phyloP scores from a whole-genome alignment of 2,797 vertebrate genomes.

The Sebastes cheni region DNA sequence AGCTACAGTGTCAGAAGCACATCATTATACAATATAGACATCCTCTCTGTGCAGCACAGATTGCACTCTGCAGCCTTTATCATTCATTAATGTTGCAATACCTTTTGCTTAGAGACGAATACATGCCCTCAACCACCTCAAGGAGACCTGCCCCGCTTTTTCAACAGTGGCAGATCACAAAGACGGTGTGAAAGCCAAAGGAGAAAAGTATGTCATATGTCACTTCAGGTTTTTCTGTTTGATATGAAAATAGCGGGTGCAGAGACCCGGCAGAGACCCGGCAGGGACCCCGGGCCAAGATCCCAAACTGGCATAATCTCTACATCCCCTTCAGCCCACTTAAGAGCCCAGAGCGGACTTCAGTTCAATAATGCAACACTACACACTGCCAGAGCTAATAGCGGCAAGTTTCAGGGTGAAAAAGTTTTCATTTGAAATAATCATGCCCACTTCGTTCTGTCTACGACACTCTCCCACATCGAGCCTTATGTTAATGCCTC shows the following conservation, averaged over 20 bases:
- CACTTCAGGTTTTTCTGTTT: slow-evolving; percentile 41
- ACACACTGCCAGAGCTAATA: slow-evolving; percentile 63
- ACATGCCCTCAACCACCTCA: slow-evolving; percentile 15
- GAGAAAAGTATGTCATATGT: slow-evolving; percentile 30
- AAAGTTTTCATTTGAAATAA: slow-evolving; percentile 71
- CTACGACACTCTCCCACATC: slow-evolving; percentile 22
- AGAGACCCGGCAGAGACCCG: slow-evolving; percentile 30
- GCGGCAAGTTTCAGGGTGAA: slow-evolving; percentile 54
- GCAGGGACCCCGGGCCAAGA: slow-evolving; percentile 29
- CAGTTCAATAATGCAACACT: slow-evolving; percentile 75
- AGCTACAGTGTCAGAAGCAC: not conserved
- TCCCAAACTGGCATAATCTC: slow-evolving; percentile 59
- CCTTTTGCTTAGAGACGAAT: slow-evolving; percentile 7
- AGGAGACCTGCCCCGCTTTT: not conserved
- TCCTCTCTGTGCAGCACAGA: not conserved
- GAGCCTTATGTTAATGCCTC: slow-evolving; percentile 49
- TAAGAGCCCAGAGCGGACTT: slow-evolving; percentile 47
- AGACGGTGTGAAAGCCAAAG: slow-evolving; percentile 23
- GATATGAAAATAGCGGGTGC: slow-evolving; percentile 47
- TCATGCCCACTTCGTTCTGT: slow-evolving; percentile 52
- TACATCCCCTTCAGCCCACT: slow-evolving; percentile 56
- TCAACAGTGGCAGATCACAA: slow-evolving; percentile 8
- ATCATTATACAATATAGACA: not conserved
- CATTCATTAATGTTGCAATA: slow-evolving; percentile 36
- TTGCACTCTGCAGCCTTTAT: not conserved